Evolutionary conservation across 2,888 invertebrate species (phyloP), one percentile per base, ranked within the genome.

Genomic region (Xestia c-nigrum): DNA sequence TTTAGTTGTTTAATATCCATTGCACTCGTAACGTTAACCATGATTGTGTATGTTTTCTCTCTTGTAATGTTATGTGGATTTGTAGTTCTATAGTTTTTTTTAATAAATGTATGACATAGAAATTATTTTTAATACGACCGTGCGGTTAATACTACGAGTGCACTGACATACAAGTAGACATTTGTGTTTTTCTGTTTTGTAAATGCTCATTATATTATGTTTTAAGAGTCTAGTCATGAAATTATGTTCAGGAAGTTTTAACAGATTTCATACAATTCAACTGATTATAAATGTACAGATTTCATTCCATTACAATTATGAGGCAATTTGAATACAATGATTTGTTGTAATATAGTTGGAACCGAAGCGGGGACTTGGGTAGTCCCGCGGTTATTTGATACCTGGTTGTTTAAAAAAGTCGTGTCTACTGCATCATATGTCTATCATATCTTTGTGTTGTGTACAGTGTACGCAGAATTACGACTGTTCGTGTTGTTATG

Each of bases 201-300:
- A 95, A 96, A 96, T 96, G 96, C 96, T 96, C 96, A 96, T 95
- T 94, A 94, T 94, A 92, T 94, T 95, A 95, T 91, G 93, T 95
- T 95, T 94, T 95, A 96, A 96, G 95, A 96, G 95, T 96, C 96
- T 96, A 96, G 96, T 96, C 96, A 96, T 94, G 94, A 93, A 94
- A 93, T 94, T 95, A 94, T 94, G 93, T 94, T 93, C 94, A 94
- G 94, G 92, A 91, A 90, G 91, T 93, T 93, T 91, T 88, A 90
- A 91, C 90, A 90, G 90, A 90, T 88, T 87, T 84, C 84, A 85
- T 81, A 81, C 82, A 76, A 84, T 85, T 87, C 88, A 90, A 89
- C 86, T 87, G 84, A 87, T 86, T 87, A 86, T 89, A 84, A 88
- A 86, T 88, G 88, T 90, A 86, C 90, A 90, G 90, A 87, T 89